Evolutionary conservation across 2,797 vertebrate genomes (phyloP), one percentile per base, ranked within the genome.

Genomic region (Poecilia wingei): DNA sequence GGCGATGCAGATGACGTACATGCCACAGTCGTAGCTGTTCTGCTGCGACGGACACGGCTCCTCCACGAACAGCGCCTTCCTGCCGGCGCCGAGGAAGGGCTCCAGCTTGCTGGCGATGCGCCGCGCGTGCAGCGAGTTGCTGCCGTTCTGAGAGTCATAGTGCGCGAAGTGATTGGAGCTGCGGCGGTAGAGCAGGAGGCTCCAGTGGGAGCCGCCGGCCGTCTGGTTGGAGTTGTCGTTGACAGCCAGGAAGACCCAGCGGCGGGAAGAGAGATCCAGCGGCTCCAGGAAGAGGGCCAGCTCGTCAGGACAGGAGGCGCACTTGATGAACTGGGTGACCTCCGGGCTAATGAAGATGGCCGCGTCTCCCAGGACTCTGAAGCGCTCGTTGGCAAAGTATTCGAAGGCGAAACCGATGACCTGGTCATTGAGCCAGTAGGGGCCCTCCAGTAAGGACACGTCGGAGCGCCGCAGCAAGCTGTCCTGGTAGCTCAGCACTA

Each of bases 1-100:
- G 0, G 97, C 85, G 0, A 97, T 97, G 88, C 98, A 99, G 89
- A 99, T 97, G 64, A 99, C 98, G 0, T 99, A 99, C 98, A 99
- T 99, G 89, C 98, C 98, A 55, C 98, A 99, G 96, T 99, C 98
- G 31, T 98, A 99, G 95, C 97, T 98, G 95, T 99, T 99, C 92
- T 99, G 96, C 94, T 99, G 98, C 0, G 95, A 93, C 0, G 98
- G 98, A 0, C 97, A 96, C n/a, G 94, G 94, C 92, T 99, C 98
- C 89, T 99, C 98, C 68, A 93, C 83, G 0, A 99, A 98, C 75
- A 84, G 79, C 13, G 93, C 86, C 84, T 95, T 96, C 20, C 94
- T 87, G 71, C 91, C 94, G 0, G 90, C 88, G 4, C 96, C 94
- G 80, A 99, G 81, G 81, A 98, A 97, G 74, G 94, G 88, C 85